A percentile compares a stretch with the other conserved stretches of the same genome.
phyloP scores from a whole-genome alignment of 2,797 vertebrate genomes.

The Amniataba percoides region DNA sequence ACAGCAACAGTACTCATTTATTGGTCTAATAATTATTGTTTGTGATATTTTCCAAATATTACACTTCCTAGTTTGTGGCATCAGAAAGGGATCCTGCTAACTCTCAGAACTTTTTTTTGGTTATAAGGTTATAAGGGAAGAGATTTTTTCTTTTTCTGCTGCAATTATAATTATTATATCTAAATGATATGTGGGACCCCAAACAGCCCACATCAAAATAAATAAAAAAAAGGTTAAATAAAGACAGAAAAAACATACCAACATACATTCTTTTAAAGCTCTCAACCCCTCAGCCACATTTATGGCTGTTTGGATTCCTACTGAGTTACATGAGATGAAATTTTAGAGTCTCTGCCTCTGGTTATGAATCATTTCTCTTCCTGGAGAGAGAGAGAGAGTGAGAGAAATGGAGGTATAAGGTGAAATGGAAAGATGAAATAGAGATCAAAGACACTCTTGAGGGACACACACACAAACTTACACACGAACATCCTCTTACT shows the following conservation, averaged over 20 bases:
- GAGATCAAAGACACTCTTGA: constrained; percentile 54
- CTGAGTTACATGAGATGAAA: neutral
- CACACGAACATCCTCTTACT: neutral
- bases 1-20: neutral
- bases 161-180: neutral
- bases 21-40: neutral
- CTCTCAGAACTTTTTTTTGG: too few relatives aligned
- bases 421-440: constrained; percentile 32
- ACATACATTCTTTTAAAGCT: neutral
- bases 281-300: neutral
- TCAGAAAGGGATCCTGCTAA: neutral
- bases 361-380: constrained; percentile 20
- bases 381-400: neutral
- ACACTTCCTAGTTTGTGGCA: neutral
- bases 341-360: neutral
- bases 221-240: neutral
- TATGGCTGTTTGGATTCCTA: neutral
- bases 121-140: neutral
- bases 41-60: neutral
- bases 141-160: neutral
- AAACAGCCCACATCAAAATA: neutral
- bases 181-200: neutral
- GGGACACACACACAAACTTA: constrained; percentile 39
- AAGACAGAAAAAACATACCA: neutral
- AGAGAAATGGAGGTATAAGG: constrained; percentile 14